Conservation (phyloP, 2,888 invertebrate genomes). For the Tetragnatha montana region DNA sequence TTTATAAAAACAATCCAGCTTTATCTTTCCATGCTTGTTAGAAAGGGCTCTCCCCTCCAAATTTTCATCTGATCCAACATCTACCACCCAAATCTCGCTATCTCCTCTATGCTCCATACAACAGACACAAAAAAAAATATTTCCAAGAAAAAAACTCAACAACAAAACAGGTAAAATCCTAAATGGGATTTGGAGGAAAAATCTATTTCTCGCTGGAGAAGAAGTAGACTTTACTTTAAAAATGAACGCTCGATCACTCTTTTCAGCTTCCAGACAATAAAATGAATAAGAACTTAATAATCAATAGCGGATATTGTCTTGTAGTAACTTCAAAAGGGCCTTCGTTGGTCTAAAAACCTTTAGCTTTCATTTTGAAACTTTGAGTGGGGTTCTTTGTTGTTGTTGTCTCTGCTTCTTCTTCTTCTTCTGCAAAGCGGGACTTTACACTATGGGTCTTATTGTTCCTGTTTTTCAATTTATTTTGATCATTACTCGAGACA, state of each 20-base stretch:
- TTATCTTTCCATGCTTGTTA: background rate
- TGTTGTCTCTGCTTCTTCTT: too few species aligned
- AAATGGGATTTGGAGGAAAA: constrained; percentile 7
- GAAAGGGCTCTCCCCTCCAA: background rate
- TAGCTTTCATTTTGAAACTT: background rate
- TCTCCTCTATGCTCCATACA: background rate
- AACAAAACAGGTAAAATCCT: background rate
- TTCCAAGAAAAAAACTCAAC: background rate
- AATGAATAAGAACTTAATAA: constrained; percentile 9
- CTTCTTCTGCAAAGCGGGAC: constrained; percentile 3
- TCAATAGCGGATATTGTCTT: constrained; percentile 23
- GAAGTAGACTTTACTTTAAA: background rate
- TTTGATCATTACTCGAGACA: background rate
- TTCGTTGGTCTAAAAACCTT: background rate
- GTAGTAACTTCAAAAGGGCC: background rate
- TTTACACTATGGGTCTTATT: constrained; percentile 20
- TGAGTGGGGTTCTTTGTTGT: background rate
- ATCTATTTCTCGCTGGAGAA: background rate
- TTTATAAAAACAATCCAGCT: background rate
- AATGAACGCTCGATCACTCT: constrained; percentile 5
- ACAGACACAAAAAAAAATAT: background rate
- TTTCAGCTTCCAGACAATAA: constrained; percentile 28
- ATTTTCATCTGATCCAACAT: background rate
- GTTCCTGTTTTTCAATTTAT: background rate
- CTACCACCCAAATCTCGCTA: background rate